Base-by-base conservation (phyloP, 2,888 invertebrate genomes). In the Macrophya annulata region DNA sequence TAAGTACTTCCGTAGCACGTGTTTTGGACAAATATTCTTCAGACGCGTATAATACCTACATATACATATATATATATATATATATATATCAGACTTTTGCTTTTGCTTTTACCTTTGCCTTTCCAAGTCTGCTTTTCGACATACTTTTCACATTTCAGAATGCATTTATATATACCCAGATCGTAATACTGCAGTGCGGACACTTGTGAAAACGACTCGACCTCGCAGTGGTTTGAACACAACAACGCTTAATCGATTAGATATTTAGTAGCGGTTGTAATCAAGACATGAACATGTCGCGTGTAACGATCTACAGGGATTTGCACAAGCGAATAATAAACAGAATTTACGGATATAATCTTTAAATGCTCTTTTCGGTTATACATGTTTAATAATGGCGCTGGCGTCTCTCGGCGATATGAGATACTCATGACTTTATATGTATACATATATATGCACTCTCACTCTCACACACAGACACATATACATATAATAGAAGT, bases 401-500 rank as follows among this genome's bases (percentile, higher is more conserved):
- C 68, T 15, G 68, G 68, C 37, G 68, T 68, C 37, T 68, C 37
- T 68, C 68, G 68, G 37, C 17, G 68, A 37, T 31, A 68, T 17
- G 37, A 68, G 68, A 12, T 68, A 15, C 68, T 62, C 62, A 17
- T n/a, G 25, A 25, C 25, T 25, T 25, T 10, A 4, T 62, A 62
- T 21, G 25, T 12, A 12, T n/a, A n/a, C n/a, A 62, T 10, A 5
- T 17, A n/a, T 31, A 62, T 37, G 10, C 15, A 3, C 37, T 68
- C n/a, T n/a, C n/a, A n/a, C n/a, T n/a, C n/a, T n/a, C n/a, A n/a
- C n/a, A n/a, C n/a, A n/a, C n/a, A n/a, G n/a, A 37, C 17, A 17
- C 8, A 37, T 8, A 17, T 1, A 31, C 15, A 65, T 31, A 37
- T 31, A 31, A 15, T 37, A 89, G 88, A 90, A 88, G 43, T 48